Conservation (phyloP, 64 coral and sea anemone genomes). For the Dendrophyllia cribrosa region DNA sequence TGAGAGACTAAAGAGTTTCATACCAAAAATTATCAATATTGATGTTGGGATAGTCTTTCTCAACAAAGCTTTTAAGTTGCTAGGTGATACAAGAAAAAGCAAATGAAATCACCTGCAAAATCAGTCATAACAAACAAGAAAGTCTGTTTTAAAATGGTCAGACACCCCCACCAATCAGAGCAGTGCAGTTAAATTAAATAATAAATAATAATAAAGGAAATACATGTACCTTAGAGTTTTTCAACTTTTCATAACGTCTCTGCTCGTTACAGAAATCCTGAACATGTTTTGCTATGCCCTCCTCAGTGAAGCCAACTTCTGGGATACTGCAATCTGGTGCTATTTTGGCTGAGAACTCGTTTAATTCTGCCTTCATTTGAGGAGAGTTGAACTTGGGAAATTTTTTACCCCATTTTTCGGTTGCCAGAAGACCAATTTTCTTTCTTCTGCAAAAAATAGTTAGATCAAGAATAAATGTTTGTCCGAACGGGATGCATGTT, state of each 20-base stretch:
- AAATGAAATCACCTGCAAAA: neutral
- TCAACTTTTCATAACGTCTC: slow-evolving; percentile 11
- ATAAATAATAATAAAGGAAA: slow-evolving; percentile 22
- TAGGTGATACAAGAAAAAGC: slow-evolving; percentile 8
- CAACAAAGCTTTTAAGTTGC: slow-evolving; percentile 18
- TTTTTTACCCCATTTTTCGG: neutral
- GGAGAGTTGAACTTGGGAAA: slow-evolving; percentile 7
- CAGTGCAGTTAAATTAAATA: neutral
- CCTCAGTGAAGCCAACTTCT: slow-evolving; percentile 31
- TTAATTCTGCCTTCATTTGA: neutral
- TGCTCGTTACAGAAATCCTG: slow-evolving; percentile 62
- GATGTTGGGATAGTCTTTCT: neutral
- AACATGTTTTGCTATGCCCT: slow-evolving; percentile 57
- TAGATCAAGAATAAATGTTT: slow-evolving; percentile 15
- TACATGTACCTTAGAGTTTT: slow-evolving; percentile 8
- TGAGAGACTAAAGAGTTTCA: slow-evolving; percentile 27
- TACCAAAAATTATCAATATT: neutral
- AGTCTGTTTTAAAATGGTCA: neutral
- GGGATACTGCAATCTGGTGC: slow-evolving; percentile 47
- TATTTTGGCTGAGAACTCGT: neutral
- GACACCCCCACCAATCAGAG: neutral
- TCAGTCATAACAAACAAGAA: slow-evolving; percentile 12
- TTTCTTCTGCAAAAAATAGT: slow-evolving; percentile 28
- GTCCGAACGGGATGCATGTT: neutral
- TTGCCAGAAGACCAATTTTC: slow-evolving; percentile 1